Evolutionary conservation across 1,140 invertebrate genomes (phyloP), one percentile per base, ranked within the genome.

Genomic region (Camponotus vicinus): DNA sequence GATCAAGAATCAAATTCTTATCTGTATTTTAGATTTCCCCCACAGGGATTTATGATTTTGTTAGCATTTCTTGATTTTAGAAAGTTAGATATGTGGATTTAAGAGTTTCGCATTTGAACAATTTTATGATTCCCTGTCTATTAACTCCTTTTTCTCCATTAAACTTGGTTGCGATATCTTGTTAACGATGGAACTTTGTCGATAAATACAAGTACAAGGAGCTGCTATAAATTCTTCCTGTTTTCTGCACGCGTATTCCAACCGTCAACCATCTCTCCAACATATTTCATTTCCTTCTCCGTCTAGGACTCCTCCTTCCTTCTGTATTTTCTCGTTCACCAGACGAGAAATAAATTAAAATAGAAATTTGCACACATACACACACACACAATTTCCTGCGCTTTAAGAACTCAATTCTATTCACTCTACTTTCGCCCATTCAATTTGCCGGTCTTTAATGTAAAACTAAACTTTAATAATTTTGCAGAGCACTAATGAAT

Each of bases 331-430:
- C 27, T 27, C 67, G 27, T 73, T 69, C 45, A 45, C 69, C 69
- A 73, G 42, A n/a, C 40, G 69, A 83, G 79, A 83, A 83, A 75
- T 83, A 83, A 83, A 83, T 83, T 83, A 83, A 83, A 83, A 83
- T 83, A 75, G 79, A 83, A 83, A 83, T 83, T 83, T 83, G 79
- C 69, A 52, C 15, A 52, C 15, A 52, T 5, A 52, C 15, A 52
- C 49, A 15, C 3, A 18, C 45, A 49, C 49, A 52, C 49, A 83
- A 83, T 83, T 83, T 83, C 69, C 69, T 49, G 67, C 55, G 69
- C 79, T 61, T 59, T 82, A 73, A 59, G 27, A 45, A 37, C 42
- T 75, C 79, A 75, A 73, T 83, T 83, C 79, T 83, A 45, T 61
- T 73, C 52, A 45, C 40, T 15, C n/a, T 37, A 80, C 34, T 71